Conservation (phyloP, 2,888 invertebrate genomes). For the Cistogaster globosa region DNA sequence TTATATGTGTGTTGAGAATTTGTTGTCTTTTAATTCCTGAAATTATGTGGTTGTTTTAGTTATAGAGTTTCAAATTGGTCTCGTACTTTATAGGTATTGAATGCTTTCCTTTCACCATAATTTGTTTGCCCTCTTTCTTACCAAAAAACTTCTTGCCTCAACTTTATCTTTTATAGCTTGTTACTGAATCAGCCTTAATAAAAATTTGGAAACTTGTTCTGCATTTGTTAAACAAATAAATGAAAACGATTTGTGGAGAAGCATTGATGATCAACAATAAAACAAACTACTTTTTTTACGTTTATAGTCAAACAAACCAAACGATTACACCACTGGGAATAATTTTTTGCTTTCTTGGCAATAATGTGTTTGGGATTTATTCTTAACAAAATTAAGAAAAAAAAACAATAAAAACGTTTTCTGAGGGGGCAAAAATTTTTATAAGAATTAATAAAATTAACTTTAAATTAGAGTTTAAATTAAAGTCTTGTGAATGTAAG, state of each 20-base stretch:
- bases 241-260: neutral
- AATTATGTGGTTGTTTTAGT: no score
- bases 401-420: neutral
- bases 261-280: constrained; percentile 22
- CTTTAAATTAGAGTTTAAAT: constrained; percentile 4
- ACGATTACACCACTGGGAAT: constrained; percentile 40
- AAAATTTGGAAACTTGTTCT: neutral
- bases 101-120: no score
- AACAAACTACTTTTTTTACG: constrained; percentile 10
- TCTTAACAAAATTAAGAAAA: neutral
- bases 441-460: neutral
- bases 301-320: neutral
- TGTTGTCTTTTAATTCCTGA: no score
- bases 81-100: no score
- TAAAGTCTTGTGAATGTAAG: neutral
- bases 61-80: no score
- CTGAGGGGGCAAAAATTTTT: neutral
- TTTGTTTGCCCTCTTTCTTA: no score
- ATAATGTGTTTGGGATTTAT: neutral
- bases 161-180: neutral
- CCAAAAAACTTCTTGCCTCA: no score
- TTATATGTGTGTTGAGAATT: no score
- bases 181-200: neutral
- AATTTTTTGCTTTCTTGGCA: neutral
- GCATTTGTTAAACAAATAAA: neutral